Conservation (phyloP, 2,888 invertebrate genomes). For the Argyresthia goedartella region DNA sequence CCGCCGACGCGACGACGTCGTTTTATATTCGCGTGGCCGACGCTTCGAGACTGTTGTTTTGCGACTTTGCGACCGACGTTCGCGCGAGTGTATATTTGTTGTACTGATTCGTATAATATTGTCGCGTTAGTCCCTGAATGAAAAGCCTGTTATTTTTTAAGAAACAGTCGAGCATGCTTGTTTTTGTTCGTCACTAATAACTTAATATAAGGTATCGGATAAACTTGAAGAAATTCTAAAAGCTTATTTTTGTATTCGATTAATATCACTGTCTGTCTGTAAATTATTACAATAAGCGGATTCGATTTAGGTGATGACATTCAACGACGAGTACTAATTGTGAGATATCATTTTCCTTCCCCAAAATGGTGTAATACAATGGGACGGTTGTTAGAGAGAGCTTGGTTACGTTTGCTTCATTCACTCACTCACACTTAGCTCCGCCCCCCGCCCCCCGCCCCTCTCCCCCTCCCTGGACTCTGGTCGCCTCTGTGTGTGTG, state of each 20-base stretch:
- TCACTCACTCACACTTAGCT: no score
- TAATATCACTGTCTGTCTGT: constrained; percentile 60
- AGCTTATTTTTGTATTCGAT: constrained; percentile 70
- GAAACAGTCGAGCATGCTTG: constrained; percentile 51
- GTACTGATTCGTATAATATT: constrained; percentile 40
- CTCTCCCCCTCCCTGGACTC: background rate
- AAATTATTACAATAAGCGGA: constrained; percentile 48
- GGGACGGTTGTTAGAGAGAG: constrained; percentile 58
- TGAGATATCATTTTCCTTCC: constrained; percentile 60
- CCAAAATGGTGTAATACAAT: constrained; percentile 54
- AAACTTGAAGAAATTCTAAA: constrained; percentile 63
- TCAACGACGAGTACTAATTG: constrained; percentile 30
- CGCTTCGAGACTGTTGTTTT: constrained; percentile 62
- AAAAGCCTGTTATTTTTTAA: constrained; percentile 41
- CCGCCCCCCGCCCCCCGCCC: background rate
- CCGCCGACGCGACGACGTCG: constrained; percentile 49
- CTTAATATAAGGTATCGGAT: constrained; percentile 60
- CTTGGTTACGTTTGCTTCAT: no score
- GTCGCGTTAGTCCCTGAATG: constrained; percentile 40
- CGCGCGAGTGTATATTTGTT: constrained; percentile 33
- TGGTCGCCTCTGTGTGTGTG: constrained; percentile 16
- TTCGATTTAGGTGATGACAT: constrained; percentile 34
- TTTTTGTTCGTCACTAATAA: constrained; percentile 55
- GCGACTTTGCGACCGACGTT: constrained; percentile 56
- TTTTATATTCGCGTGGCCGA: constrained; percentile 62